Evolutionary conservation across 2,797 vertebrate genomes (phyloP), one percentile per base, ranked within the genome.

Genomic region (Cynodonichthys magdalenae): DNA sequence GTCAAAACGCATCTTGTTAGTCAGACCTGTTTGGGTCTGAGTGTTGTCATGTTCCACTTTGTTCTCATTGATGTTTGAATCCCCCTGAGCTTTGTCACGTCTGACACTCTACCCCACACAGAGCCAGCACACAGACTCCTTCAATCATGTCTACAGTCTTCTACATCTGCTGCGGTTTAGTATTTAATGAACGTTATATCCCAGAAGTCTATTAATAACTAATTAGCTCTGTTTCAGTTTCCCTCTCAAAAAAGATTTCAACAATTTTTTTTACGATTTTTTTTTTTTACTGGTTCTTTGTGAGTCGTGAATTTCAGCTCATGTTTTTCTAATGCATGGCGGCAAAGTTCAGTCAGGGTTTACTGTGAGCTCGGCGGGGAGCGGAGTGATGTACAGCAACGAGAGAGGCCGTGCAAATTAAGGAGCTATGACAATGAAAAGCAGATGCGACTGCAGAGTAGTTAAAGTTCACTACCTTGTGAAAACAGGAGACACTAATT

Each of bases 401-500:
- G 75, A 44, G 75, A 86, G 84, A 79, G 79, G 71, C 75, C 63
- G 53, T 69, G 75, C 79, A 80, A 86, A 86, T 84, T 74, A 80
- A 47, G 69, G 68, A 86, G 69, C 81, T 77, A 69, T 57, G 74
- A 80, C 84, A 85, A 90, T 89, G 76, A 83, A 81, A 92, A 92
- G 85, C 92, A 94, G 89, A 93, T 92, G 90, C 86, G 80, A 64
- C 74, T 66, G 54, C 39, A 36, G 60, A 69, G 62, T 51, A 71
- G 72, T 74, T 81, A 39, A 81, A 81, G 86, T 89, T 90, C 66
- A 80, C 24, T 56, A 65, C 73, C 71, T 20, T 78, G 74, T 69
- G 64, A 75, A 76, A 83, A 75, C 80, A 77, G 59, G 20, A 7
- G 59, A 65, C 71, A 66, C 81, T 44, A 58, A 4, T 80, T 70